Evolutionary conservation across 1,140 invertebrate species (phyloP).

Genomic region (Macrotrachela quadricornifera): DNA sequence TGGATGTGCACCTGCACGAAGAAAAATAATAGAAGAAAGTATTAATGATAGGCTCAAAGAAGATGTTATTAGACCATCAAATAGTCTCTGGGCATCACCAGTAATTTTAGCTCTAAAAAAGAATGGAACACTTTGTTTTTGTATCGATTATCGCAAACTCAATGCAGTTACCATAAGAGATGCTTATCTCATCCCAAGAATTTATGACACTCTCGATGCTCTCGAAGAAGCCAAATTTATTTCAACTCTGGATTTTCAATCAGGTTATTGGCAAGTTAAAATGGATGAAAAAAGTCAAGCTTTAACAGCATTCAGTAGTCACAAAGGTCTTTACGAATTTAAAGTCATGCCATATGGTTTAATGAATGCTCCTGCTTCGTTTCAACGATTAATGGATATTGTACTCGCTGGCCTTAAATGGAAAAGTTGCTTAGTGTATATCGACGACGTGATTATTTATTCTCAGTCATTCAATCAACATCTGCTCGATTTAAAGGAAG

Average conservation of each 20-base stretch:
- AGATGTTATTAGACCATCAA: not conserved
- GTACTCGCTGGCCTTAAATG: too few relatives aligned
- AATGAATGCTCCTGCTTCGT: constrained; percentile 7
- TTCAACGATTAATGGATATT: not conserved
- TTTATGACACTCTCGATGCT: not conserved
- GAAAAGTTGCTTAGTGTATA: too few relatives aligned
- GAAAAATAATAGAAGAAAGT: too few relatives aligned
- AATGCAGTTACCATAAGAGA: not conserved
- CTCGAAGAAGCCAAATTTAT: not conserved
- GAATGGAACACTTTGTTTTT: not conserved
- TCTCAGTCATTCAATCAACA: too few relatives aligned
- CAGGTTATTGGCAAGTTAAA: not conserved
- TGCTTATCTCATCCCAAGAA: not conserved
- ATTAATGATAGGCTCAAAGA: not conserved
- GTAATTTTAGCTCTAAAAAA: not conserved
- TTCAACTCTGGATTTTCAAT: constrained; percentile 1
- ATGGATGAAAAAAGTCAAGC: not conserved
- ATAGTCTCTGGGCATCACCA: not conserved
- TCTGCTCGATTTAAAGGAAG: not conserved
- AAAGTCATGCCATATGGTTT: constrained; percentile 11
- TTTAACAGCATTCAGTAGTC: not conserved
- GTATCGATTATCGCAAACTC: not conserved
- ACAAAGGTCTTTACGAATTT: constrained; percentile 1
- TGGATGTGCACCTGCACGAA: too few relatives aligned
- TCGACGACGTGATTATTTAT: too few relatives aligned